These are phyloP conservation scores for Lithobius niger DNA, from an alignment of 1,140 invertebrate species.

Conservation along the genomic window DNA sequence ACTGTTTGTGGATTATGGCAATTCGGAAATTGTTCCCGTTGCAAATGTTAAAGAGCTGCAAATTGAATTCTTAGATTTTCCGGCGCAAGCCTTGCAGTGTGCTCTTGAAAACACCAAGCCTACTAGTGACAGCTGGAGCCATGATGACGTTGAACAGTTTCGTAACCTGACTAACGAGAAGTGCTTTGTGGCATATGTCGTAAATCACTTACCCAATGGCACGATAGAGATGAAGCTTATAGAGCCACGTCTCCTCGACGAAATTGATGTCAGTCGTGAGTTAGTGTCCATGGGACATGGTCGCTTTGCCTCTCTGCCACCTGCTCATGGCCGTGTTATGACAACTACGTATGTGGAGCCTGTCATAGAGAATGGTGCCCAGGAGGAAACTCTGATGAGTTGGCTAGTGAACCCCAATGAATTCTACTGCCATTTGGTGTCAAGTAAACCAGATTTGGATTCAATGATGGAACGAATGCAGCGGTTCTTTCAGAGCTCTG, in stretches of 20 bases:
- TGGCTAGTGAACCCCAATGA: constrained; percentile 26
- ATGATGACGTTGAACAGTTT: neutral
- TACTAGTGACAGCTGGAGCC: neutral
- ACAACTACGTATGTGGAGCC: neutral
- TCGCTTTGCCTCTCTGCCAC: neutral
- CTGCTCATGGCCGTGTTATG: neutral
- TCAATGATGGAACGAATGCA: constrained; percentile 31
- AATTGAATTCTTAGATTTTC: constrained; percentile 1
- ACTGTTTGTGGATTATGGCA: constrained; percentile 61
- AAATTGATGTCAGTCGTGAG: neutral
- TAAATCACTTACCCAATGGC: neutral
- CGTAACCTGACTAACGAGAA: too few relatives aligned
- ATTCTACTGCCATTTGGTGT: constrained; percentile 38
- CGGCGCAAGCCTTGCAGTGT: constrained; percentile 14
- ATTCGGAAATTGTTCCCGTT: constrained; percentile 42
- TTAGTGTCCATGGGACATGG: neutral
- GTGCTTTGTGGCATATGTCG: neutral
- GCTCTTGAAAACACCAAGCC: neutral
- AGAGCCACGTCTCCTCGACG: neutral
- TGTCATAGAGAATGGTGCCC: neutral
- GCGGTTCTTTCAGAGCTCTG: constrained; percentile 17
- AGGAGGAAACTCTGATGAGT: neutral
- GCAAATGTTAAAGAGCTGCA: constrained; percentile 15
- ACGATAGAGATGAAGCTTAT: neutral
- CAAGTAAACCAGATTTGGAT: constrained; percentile 29